phyloP scores from a whole-genome alignment of 2,888 invertebrate genomes.

The Arge pagana region DNA sequence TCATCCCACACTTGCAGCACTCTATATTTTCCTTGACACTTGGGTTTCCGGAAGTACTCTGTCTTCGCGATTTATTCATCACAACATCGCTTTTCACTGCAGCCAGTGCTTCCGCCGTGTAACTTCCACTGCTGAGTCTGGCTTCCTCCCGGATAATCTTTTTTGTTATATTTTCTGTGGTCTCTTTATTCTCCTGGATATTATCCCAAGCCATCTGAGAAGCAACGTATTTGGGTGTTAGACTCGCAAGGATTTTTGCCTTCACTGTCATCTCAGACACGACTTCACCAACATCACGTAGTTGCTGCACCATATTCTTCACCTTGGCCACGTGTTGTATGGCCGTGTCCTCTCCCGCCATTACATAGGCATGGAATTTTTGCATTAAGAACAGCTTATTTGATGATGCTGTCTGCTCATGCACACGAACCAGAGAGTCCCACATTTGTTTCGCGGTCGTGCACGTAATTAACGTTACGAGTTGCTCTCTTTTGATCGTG shows the following conservation, averaged over 20 bases:
- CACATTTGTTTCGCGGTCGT: too few species aligned
- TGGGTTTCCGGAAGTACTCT: too few species aligned
- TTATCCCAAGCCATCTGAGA: neutral
- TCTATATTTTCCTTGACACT: slow-evolving; percentile 1
- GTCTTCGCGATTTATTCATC: too few species aligned
- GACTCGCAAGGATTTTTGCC: slow-evolving; percentile 11
- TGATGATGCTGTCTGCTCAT: too few species aligned
- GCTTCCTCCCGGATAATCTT: slow-evolving; percentile 3
- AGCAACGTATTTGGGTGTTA: slow-evolving; percentile 7
- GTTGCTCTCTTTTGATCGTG: too few species aligned
- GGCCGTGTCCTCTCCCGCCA: slow-evolving; percentile 8
- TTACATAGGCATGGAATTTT: slow-evolving; percentile 7
- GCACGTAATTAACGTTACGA: too few species aligned
- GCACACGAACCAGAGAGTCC: too few species aligned
- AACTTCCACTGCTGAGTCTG: neutral
- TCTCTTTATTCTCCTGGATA: neutral
- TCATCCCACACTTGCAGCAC: slow-evolving; percentile 3
- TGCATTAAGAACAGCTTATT: slow-evolving; percentile 8
- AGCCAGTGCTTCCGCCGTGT: neutral
- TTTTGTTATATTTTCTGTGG: neutral
- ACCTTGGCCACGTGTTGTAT: slow-evolving; percentile 13
- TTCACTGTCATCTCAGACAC: too few species aligned
- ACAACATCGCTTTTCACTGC: neutral
- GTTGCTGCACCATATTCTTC: slow-evolving; percentile 8
- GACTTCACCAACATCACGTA: too few species aligned